Evolutionary conservation across 2,888 invertebrate genomes (phyloP).

Genomic region (Teinopalpus imperialis): DNA sequence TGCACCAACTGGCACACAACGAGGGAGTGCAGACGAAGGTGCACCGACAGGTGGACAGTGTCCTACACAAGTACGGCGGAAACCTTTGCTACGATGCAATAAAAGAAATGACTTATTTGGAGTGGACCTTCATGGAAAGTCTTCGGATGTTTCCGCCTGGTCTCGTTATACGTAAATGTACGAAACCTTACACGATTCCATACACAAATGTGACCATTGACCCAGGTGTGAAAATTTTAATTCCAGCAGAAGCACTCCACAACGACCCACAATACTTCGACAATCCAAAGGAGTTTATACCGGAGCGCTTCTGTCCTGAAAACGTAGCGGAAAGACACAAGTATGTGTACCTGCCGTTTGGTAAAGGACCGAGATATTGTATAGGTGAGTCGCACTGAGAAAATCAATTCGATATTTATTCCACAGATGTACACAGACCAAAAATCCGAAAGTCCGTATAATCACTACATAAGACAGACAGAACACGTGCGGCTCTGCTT

Average conservation of each 20-base stretch:
- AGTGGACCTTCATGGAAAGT: constrained; percentile 4
- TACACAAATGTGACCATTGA: constrained; percentile 31
- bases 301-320: constrained; percentile 35
- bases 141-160: constrained; percentile 36
- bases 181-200: constrained; percentile 32
- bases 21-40: constrained; percentile 40
- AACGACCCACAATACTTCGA: constrained; percentile 31
- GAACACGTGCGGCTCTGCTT: too few relatives aligned
- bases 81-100: constrained; percentile 5
- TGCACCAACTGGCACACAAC: constrained; percentile 43
- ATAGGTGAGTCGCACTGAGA: too few relatives aligned
- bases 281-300: constrained; percentile 32
- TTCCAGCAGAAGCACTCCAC: constrained; percentile 32
- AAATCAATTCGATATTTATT: too few relatives aligned
- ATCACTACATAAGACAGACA: too few relatives aligned
- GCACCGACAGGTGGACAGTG: constrained; percentile 39
- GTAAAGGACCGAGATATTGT: constrained; percentile 36
- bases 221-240: constrained; percentile 29
- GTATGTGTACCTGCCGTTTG: constrained; percentile 34
- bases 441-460: too few relatives aligned
- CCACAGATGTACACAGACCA: too few relatives aligned
- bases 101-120: constrained; percentile 13
- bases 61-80: constrained; percentile 13
- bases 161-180: constrained; percentile 29
- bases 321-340: constrained; percentile 23